phyloP scores from a whole-genome alignment of 2,888 invertebrate genomes.

The Crocallis elinguaria region DNA sequence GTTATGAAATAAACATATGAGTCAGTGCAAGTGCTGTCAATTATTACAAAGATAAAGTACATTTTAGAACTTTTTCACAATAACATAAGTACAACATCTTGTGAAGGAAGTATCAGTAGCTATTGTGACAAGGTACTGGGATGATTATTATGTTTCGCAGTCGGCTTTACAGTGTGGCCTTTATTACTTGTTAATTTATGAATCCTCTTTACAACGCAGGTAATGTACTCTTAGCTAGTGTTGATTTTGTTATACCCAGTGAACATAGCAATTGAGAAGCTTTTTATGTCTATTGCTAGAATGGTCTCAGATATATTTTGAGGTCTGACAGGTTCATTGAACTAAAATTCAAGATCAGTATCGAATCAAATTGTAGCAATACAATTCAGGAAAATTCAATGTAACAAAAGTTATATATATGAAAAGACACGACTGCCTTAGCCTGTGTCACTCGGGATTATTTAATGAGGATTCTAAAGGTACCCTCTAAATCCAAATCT shows the following conservation, averaged over 20 bases:
- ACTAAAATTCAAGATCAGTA: not conserved
- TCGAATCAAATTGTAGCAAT: not conserved
- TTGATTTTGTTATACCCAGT: constrained; percentile 29
- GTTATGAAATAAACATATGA: constrained; percentile 72
- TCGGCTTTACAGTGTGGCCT: constrained; percentile 28
- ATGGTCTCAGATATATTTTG: constrained; percentile 6
- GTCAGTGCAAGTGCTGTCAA: constrained; percentile 33
- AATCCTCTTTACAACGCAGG: constrained; percentile 42
- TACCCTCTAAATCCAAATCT: no score
- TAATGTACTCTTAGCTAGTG: constrained; percentile 31
- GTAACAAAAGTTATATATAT: no score
- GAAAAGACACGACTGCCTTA: no score
- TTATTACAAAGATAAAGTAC: constrained; percentile 23
- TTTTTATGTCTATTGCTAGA: constrained; percentile 21
- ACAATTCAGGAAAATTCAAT: not conserved
- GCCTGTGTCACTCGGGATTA: no score
- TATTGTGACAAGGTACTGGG: constrained; percentile 5
- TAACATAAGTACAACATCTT: not conserved
- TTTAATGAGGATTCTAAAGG: no score
- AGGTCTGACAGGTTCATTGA: not conserved
- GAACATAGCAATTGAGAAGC: constrained; percentile 24
- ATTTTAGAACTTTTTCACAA: constrained; percentile 15
- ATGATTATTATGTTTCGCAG: constrained; percentile 1
- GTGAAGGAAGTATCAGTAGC: not conserved
- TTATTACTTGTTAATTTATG: constrained; percentile 69